Percentiles rank a stretch among this genome's conserved stretches.
phyloP scores from a whole-genome alignment of 2,888 invertebrate species.

The Acleris literana region DNA sequence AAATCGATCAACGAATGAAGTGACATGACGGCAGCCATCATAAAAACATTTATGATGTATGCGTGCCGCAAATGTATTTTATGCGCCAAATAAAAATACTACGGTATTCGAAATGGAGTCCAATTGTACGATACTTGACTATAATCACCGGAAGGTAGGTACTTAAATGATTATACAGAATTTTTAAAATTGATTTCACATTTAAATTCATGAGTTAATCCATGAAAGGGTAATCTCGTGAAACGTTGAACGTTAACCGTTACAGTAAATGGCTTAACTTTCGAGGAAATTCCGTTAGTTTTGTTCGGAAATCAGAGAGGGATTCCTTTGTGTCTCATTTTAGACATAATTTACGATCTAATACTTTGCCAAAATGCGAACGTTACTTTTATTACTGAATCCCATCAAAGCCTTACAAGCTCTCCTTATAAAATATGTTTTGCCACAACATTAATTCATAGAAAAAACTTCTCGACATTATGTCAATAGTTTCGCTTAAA shows the following conservation, averaged over 20 bases:
- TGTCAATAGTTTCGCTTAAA: no score
- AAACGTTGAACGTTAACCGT: slow-evolving; percentile 32
- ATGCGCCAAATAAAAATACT: slow-evolving; percentile 12
- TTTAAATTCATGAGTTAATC: slow-evolving; percentile 31
- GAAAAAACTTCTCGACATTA: no score
- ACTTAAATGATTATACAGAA: neutral
- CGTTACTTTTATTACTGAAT: neutral
- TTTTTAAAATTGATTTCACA: slow-evolving; percentile 24
- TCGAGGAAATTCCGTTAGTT: slow-evolving; percentile 25
- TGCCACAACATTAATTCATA: neutral
- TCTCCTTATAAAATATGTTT: no score
- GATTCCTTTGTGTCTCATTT: slow-evolving; percentile 12
- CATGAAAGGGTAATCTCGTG: slow-evolving; percentile 29
- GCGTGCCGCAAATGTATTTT: slow-evolving; percentile 20
- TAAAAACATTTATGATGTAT: slow-evolving; percentile 33
- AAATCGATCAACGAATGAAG: slow-evolving; percentile 30
- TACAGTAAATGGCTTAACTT: slow-evolving; percentile 29
- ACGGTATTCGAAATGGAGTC: neutral
- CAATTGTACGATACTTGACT: neutral
- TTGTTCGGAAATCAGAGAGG: slow-evolving; percentile 10
- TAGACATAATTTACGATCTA: slow-evolving; percentile 1
- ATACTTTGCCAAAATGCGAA: neutral
- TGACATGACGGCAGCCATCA: slow-evolving; percentile 23
- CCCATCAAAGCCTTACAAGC: no score
- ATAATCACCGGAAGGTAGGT: neutral